These are phyloP conservation scores for Agrotis puta DNA, from an alignment of 2,888 invertebrate species.

Conservation along the genomic window DNA sequence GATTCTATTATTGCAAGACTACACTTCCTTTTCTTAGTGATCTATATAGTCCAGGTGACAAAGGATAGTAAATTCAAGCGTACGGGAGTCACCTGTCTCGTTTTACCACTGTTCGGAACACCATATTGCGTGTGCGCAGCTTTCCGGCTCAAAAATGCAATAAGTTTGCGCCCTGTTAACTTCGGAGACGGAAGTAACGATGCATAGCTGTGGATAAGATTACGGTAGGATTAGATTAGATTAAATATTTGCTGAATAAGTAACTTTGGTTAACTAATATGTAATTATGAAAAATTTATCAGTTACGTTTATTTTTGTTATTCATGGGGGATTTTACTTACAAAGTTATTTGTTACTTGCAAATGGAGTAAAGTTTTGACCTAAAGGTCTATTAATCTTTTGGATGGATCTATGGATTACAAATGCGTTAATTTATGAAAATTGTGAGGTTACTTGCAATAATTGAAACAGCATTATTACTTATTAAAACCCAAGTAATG, in stretches of 20 bases:
- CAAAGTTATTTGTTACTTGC: neutral
- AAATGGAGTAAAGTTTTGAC: too few species aligned
- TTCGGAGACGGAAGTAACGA: neutral
- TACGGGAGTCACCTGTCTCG: slow-evolving; percentile 5
- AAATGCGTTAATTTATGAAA: too few species aligned
- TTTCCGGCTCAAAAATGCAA: slow-evolving; percentile 3
- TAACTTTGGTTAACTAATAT: too few species aligned
- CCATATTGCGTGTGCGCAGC: slow-evolving; percentile 13
- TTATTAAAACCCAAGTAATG: too few species aligned
- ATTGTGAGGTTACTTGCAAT: too few species aligned
- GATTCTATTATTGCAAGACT: neutral
- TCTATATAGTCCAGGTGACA: neutral
- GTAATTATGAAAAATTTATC: neutral
- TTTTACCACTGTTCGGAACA: neutral
- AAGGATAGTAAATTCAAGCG: neutral
- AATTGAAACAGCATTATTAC: too few species aligned
- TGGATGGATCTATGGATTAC: too few species aligned
- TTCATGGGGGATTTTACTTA: neutral
- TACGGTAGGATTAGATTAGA: neutral
- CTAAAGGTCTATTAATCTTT: too few species aligned
- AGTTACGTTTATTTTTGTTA: neutral
- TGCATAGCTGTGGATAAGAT: neutral
- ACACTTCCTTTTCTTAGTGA: neutral
- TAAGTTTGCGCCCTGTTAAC: neutral
- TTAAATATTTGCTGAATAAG: neutral